phyloP scores from a whole-genome alignment of 2,888 invertebrate genomes.

The Mythimna vitellina region DNA sequence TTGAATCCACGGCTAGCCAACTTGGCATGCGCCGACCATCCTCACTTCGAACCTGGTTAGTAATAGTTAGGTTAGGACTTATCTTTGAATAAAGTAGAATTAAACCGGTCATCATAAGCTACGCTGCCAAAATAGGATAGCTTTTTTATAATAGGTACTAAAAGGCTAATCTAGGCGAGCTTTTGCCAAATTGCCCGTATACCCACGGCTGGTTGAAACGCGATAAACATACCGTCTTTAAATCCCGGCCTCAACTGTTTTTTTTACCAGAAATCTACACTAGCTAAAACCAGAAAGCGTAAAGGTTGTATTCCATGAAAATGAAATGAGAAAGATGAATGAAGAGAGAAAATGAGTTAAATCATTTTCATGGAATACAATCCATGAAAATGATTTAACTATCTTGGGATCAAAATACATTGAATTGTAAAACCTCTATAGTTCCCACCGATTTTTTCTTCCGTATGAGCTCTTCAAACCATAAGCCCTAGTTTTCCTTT shows the following conservation, averaged over 20 bases:
- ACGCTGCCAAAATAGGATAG: conserved; percentile 20
- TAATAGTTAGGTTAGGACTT: conserved; percentile 10
- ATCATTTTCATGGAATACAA: too few relatives aligned
- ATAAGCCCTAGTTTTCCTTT: conserved; percentile 49
- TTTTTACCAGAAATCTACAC: neutral
- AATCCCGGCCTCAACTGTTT: neutral
- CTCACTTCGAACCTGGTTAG: conserved; percentile 80
- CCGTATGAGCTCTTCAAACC: conserved; percentile 39
- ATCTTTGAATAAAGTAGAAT: neutral
- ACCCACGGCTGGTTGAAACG: neutral
- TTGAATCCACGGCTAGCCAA: conserved; percentile 94
- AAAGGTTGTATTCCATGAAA: neutral
- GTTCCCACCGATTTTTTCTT: conserved; percentile 13
- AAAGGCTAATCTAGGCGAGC: neutral
- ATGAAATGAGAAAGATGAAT: too few relatives aligned
- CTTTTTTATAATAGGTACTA: conserved; percentile 8
- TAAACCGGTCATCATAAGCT: neutral
- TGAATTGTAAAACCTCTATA: conserved; percentile 8
- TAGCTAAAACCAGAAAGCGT: neutral
- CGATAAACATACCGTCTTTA: conserved; percentile 7
- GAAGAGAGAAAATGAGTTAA: too few relatives aligned
- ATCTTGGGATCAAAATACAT: too few relatives aligned
- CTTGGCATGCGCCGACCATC: conserved; percentile 88
- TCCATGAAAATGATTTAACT: neutral
- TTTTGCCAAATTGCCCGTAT: conserved; percentile 28